phyloP scores from a whole-genome alignment of 2,888 invertebrate species.

The Listrodromus nycthemerus region DNA sequence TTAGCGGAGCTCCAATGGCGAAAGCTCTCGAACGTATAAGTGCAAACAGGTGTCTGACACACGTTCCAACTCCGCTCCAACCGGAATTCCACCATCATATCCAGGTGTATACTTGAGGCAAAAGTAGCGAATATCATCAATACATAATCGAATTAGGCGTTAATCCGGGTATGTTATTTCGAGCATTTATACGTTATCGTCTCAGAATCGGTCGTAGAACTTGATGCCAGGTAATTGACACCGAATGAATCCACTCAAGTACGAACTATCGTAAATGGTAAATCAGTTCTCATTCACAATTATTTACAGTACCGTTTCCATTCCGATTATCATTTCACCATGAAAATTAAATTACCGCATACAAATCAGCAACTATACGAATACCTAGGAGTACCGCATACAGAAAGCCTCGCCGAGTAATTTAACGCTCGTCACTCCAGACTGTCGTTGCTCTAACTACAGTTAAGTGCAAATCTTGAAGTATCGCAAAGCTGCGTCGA shows the following conservation, averaged over 20 bases:
- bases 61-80: slow-evolving; percentile 40
- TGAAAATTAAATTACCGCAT: not conserved
- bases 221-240: too few species aligned
- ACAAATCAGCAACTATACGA: not conserved
- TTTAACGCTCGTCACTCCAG: slow-evolving; percentile 50
- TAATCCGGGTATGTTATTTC: too few species aligned
- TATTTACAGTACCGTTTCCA: not conserved
- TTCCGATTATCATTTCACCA: not conserved
- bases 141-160: too few species aligned
- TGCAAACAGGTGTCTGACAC: slow-evolving; percentile 51
- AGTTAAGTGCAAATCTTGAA: not conserved
- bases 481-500: not conserved
- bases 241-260: too few species aligned
- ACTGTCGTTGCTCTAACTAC: slow-evolving; percentile 32
- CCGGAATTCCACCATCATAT: slow-evolving; percentile 22
- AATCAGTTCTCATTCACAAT: not conserved
- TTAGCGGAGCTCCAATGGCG: slow-evolving; percentile 15
- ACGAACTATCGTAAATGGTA: too few species aligned
- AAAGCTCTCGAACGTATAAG: slow-evolving; percentile 29
- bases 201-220: too few species aligned
- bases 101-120: not conserved
- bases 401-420: slow-evolving; percentile 39
- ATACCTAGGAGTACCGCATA: not conserved
- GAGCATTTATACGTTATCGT: too few species aligned
- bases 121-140: too few species aligned